Evolutionary conservation across 2,113 vertebrate genomes (phyloP).

Genomic region (Thamnaconus septentrionalis): DNA sequence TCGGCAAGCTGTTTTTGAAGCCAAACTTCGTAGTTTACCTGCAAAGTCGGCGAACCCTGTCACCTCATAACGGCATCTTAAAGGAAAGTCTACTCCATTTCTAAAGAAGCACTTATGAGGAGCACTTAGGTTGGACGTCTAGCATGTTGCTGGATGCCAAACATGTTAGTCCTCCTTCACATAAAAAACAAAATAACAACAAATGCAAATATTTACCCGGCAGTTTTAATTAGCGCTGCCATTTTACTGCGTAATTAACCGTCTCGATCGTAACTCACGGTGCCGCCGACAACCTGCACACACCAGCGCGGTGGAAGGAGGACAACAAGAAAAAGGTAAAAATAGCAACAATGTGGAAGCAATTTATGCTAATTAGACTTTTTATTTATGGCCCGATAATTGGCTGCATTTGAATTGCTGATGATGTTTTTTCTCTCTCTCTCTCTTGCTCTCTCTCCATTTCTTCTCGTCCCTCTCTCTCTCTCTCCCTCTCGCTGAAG

Average conservation of each 20-base stretch:
- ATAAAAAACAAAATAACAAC: not conserved
- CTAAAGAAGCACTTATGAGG: no score
- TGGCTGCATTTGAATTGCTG: constrained; percentile 80
- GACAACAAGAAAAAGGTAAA: constrained; percentile 52
- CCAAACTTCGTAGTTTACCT: no score
- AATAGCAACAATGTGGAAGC: constrained; percentile 80
- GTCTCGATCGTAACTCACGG: constrained; percentile 69
- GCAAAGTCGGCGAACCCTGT: no score
- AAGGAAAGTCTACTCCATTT: no score
- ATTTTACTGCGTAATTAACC: constrained; percentile 72
- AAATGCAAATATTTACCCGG: constrained; percentile 73
- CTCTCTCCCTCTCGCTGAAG: constrained; percentile 68
- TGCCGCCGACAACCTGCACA: constrained; percentile 32
- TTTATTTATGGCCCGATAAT: constrained; percentile 77
- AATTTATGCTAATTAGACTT: constrained; percentile 83
- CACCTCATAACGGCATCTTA: no score
- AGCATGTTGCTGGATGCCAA: not conserved
- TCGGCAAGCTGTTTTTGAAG: no score
- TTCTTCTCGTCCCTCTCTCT: constrained; percentile 55
- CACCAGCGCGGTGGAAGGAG: constrained; percentile 30
- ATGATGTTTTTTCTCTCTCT: constrained; percentile 73
- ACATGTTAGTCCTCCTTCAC: constrained; percentile 39
- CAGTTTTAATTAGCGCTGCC: constrained; percentile 72
- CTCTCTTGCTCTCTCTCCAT: constrained; percentile 8
- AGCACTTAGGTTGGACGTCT: not conserved